phyloP scores from a whole-genome alignment of 2,888 invertebrate genomes.

The Rhagophthalmus giganteus region DNA sequence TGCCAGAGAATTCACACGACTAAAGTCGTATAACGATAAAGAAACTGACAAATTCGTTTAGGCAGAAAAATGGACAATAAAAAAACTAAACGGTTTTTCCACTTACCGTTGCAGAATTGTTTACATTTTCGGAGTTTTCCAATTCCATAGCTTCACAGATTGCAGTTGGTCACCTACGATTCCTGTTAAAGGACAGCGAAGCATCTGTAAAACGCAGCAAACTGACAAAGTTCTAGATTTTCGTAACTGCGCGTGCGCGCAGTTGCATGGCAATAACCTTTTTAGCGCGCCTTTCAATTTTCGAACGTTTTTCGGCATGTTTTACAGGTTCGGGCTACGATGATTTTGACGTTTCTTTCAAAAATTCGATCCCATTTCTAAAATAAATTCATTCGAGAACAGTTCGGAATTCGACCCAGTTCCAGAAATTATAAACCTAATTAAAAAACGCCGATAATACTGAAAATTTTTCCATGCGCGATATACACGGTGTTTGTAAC shows the following conservation, averaged over 20 bases:
- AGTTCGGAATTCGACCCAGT: too few species aligned
- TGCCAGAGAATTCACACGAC: slow-evolving; percentile 26
- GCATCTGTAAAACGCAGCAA: slow-evolving; percentile 38
- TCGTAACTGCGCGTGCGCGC: slow-evolving; percentile 64
- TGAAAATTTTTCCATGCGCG: background rate
- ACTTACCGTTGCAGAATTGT: slow-evolving; percentile 65
- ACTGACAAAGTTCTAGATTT: slow-evolving; percentile 63
- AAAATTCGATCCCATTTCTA: too few species aligned
- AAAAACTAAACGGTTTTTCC: slow-evolving; percentile 41
- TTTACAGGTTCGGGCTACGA: too few species aligned
- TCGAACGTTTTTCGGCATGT: too few species aligned
- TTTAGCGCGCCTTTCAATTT: slow-evolving; percentile 16
- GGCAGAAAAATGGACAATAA: background rate
- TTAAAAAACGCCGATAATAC: too few species aligned
- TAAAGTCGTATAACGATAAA: slow-evolving; percentile 2
- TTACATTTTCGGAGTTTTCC: slow-evolving; percentile 64
- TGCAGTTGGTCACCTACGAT: slow-evolving; percentile 33
- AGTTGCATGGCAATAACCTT: slow-evolving; percentile 36
- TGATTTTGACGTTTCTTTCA: too few species aligned
- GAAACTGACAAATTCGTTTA: slow-evolving; percentile 9
- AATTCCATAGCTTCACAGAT: slow-evolving; percentile 69
- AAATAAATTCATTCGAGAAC: too few species aligned
- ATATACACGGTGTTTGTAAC: too few species aligned
- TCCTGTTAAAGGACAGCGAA: slow-evolving; percentile 22
- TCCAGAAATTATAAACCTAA: too few species aligned